These are phyloP conservation scores for Xiphorhynchus erythropygius DNA, from an alignment of 2,797 vertebrate species.

Conservation along the genomic window DNA sequence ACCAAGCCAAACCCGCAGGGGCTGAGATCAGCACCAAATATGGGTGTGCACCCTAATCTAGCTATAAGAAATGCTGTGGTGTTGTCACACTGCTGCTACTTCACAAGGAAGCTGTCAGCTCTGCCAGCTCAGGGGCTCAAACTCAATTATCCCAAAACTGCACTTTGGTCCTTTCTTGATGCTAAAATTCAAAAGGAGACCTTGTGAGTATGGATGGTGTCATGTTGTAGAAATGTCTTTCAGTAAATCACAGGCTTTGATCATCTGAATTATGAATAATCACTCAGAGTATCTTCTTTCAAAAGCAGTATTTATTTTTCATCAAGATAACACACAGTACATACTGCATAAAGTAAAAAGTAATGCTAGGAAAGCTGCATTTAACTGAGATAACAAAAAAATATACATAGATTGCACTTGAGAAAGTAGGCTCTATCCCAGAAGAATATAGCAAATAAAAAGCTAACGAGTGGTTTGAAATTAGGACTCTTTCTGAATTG, in stretches of 20 bases:
- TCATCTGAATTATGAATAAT: conserved; percentile 37
- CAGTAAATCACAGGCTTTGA: not conserved
- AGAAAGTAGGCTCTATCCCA: conserved; percentile 34
- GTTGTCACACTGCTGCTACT: not conserved
- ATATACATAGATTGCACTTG: conserved; percentile 52
- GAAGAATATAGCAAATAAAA: conserved; percentile 52
- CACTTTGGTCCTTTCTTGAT: not conserved
- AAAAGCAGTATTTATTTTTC: conserved; percentile 78
- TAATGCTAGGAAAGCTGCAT: conserved; percentile 45
- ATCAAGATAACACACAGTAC: conserved; percentile 53
- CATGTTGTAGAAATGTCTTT: not conserved
- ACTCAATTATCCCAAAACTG: not conserved
- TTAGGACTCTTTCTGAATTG: conserved; percentile 19
- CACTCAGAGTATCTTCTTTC: conserved; percentile 41
- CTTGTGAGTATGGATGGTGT: not conserved
- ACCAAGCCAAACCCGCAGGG: not conserved
- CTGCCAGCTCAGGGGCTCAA: not conserved
- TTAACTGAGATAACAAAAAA: conserved; percentile 55
- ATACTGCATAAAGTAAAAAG: conserved; percentile 53
- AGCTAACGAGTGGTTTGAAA: conserved; percentile 12
- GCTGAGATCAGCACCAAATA: not conserved
- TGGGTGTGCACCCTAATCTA: rapidly evolving
- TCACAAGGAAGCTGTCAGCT: not conserved
- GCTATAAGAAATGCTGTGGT: not conserved
- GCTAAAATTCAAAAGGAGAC: not conserved